Evolutionary conservation across 2,113 vertebrate species (phyloP), one percentile per base, ranked within the genome.

Genomic region (Hippocampus comes): DNA sequence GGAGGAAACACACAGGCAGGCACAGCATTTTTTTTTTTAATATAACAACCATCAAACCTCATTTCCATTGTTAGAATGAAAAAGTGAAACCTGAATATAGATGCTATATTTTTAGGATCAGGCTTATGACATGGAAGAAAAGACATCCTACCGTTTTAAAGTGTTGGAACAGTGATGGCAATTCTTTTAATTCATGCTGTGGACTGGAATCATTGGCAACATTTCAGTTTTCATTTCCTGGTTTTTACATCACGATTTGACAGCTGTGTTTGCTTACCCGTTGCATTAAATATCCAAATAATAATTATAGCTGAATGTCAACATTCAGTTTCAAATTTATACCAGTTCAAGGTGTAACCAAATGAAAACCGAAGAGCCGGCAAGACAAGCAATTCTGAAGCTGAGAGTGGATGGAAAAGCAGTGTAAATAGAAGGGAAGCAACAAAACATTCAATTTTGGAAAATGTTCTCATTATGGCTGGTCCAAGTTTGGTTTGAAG

Each of bases 1-100:
- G 93, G 93, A 74, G 93, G 93, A 72, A 94, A 94, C 89, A 94
- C 93, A 53, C 88, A 89, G 83, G 89, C 30, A 73, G 25, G 76
- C 63, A 70, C 27, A 51, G 3, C 34, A 25, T 20, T 2, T 43
- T 34, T 30, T 30, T 60, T 27, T 34, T 34, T 9, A 15, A 14
- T 46, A 46, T 14, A 15, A 46, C 43, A 12, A 46, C 43, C 43
- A 59, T 10, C 55, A 57, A 57, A 23, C 55, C n/a, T 57, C n/a
- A 57, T n/a, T 57, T 9, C 23, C 23, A 27, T 27, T 57, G n/a
- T 57, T 23, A 25, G n/a, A 21, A 56, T 23, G 9, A 23, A 3
- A 10, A 9, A 25, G 56, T 59, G 57, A 59, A 25, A 59, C 17
- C 4, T 25, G 5, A 15, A 17, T 25, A 17, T 59, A 14, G 21